phyloP scores from a whole-genome alignment of 2,888 invertebrate genomes.

The Philereme transversata region DNA sequence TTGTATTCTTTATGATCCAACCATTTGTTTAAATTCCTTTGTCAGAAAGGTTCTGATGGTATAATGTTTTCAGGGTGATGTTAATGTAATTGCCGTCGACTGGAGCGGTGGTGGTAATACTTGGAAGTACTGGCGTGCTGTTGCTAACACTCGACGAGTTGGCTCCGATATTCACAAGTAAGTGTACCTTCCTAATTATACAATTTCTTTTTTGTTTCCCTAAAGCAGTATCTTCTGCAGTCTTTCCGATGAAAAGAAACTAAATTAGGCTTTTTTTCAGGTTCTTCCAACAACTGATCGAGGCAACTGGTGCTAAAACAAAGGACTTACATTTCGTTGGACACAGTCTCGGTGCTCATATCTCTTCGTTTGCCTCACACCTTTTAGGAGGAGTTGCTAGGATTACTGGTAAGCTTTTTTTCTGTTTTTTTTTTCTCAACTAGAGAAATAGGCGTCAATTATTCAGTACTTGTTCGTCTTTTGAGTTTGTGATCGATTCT shows the following conservation, averaged over 20 bases:
- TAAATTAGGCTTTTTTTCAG: constrained; percentile 47
- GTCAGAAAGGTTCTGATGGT: not conserved
- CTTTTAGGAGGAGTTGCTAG: constrained; percentile 74
- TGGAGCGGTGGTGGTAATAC: constrained; percentile 86
- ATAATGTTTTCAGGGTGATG: constrained; percentile 80
- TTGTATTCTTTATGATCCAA: too few species aligned
- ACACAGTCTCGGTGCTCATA: constrained; percentile 86
- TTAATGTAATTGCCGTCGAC: constrained; percentile 86
- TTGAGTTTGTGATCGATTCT: not conserved
- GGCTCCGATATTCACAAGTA: constrained; percentile 81
- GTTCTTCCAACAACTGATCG: constrained; percentile 74
- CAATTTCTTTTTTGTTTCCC: not conserved
- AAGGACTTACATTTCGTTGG: constrained; percentile 83
- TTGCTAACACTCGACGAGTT: constrained; percentile 83
- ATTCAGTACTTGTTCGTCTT: not conserved
- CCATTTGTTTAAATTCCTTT: too few species aligned
- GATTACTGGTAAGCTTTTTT: constrained; percentile 71
- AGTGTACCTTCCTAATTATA: constrained; percentile 15
- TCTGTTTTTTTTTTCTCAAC: not conserved
- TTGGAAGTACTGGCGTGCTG: constrained; percentile 85
- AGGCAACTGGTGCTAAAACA: constrained; percentile 59
- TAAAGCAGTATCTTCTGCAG: not conserved
- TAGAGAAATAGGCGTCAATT: not conserved
- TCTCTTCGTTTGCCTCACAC: constrained; percentile 81
- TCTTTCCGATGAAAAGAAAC: not conserved